Evolutionary conservation across 2,113 vertebrate species (phyloP), one percentile per base, ranked within the genome.

Genomic region (Vanacampus margaritifer): DNA sequence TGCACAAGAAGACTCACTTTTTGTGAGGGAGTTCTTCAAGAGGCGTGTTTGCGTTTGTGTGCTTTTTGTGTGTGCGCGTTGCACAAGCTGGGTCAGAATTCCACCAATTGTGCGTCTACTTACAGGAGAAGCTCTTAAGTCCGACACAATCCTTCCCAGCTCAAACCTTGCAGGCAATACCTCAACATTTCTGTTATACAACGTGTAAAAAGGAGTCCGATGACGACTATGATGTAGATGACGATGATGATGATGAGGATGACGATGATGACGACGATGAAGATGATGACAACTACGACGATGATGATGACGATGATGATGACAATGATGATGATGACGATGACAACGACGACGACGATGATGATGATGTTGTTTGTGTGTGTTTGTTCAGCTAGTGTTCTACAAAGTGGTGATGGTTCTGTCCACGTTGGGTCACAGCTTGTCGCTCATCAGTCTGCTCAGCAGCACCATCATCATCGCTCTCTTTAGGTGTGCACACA

Each of bases 371-470:
- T 3, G 28, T 46, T 17, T 28, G 8, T 71, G 32, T 69, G 50
- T 82, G 39, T 81, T 50, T 83, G 35, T 83, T 78, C 73, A 89
- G 87, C 84, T 95, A 93, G 91, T 94, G 60, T 98, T 95, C 91
- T 99, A 95, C 67, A 87, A 92, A 0, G 93, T 95, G 0, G 94
- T 99, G 84, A 95, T 91, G 89, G 92, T 94, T 24, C 86, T 99
- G 57, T 95, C 98, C 87, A 96, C 96, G 0, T 93, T 98, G 23
- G 97, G 97, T 37, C 97, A 98, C 86, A 98, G 97, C 86, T 93
- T 97, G 0, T 98, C 97, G 21, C 93, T 98, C 3, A 92, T 95
- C 45, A 90, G 95, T 16, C 94, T 98, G 75, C 93, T 95, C 76
- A 96, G 93, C 0, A 95, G 96, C 80, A 94, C 95, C 92, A 82